Evolutionary conservation across 2,797 vertebrate species (phyloP).

Genomic region (Meriones psammophilus): DNA sequence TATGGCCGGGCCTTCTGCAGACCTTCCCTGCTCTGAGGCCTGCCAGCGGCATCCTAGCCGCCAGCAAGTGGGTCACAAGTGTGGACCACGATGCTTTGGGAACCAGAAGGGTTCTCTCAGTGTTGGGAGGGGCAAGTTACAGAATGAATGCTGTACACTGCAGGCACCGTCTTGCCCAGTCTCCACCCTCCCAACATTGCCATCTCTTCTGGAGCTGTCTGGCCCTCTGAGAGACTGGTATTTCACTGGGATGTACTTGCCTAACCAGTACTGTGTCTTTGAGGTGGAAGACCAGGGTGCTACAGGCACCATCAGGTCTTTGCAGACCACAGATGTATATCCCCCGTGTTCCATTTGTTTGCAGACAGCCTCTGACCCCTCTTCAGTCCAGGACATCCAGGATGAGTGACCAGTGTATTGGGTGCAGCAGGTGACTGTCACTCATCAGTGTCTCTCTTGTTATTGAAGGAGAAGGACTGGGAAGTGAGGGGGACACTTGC

Average conservation of each 20-base stretch:
- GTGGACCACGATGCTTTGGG: background rate
- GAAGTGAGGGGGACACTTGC: background rate
- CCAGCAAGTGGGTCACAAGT: slow-evolving; percentile 28
- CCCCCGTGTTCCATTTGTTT: background rate
- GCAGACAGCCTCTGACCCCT: background rate
- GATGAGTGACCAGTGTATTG: background rate
- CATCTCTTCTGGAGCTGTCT: background rate
- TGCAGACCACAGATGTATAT: background rate
- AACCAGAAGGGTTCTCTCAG: background rate
- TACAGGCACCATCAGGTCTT: background rate
- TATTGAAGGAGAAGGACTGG: background rate
- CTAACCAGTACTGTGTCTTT: background rate
- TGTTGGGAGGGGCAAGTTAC: background rate
- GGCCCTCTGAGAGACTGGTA: background rate
- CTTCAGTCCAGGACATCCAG: background rate
- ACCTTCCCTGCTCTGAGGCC: background rate
- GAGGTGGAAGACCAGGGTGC: background rate
- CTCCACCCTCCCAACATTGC: background rate
- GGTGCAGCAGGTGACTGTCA: background rate
- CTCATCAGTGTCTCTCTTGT: background rate
- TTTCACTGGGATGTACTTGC: background rate
- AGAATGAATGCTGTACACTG: background rate
- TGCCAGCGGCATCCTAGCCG: background rate
- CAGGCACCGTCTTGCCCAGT: background rate
- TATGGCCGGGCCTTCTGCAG: background rate